Conservation (phyloP, 2,888 invertebrate genomes). For the Tubulanus polymorphus region DNA sequence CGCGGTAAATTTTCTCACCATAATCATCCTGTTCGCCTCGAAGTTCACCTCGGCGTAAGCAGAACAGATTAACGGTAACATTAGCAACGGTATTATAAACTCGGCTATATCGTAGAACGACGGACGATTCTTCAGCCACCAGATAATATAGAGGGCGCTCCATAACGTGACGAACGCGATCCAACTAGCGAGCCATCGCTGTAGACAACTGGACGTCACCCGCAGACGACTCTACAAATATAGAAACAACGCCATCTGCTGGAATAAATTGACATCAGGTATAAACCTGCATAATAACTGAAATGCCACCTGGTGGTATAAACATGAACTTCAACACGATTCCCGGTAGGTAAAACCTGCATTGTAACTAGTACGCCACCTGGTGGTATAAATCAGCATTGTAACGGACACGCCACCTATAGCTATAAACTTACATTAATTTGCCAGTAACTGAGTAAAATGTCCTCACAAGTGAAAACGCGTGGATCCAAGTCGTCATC, state of each 20-base stretch:
- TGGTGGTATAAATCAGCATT: no score
- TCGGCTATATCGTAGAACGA: constrained; percentile 43
- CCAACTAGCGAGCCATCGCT: constrained; percentile 53
- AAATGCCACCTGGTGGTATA: no score
- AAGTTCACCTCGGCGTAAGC: constrained; percentile 55
- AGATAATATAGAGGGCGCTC: constrained; percentile 48
- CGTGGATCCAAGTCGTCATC: background rate
- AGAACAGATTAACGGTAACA: constrained; percentile 50
- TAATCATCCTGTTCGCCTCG: constrained; percentile 51
- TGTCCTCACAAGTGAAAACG: constrained; percentile 8
- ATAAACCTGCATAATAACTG: no score
- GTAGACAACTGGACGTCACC: constrained; percentile 49
- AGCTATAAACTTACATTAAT: constrained; percentile 25
- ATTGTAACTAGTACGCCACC: no score
- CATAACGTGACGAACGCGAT: constrained; percentile 49
- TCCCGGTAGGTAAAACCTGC: no score
- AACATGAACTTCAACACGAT: no score
- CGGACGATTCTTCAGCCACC: constrained; percentile 50
- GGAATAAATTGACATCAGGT: no score
- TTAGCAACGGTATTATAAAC: constrained; percentile 49
- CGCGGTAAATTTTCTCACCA: constrained; percentile 32
- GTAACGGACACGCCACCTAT: no score
- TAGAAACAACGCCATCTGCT: no score
- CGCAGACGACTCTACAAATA: constrained; percentile 49
- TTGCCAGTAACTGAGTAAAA: constrained; percentile 54